Evolutionary conservation across 2,113 vertebrate genomes (phyloP).

Genomic region (Puma concolor): DNA sequence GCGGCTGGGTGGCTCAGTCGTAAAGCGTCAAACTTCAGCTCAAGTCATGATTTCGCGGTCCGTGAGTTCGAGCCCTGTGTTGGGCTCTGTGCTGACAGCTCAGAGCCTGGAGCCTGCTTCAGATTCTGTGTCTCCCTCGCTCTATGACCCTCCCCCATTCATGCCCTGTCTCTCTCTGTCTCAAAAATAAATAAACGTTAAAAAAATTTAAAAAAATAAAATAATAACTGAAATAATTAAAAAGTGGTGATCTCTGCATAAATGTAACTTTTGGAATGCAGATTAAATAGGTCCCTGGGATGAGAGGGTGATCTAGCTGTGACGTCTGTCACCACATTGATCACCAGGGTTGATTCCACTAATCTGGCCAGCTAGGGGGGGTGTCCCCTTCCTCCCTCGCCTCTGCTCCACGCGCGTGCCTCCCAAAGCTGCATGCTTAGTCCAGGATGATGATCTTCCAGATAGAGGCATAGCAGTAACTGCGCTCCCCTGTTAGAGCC

Average conservation of each 20-base stretch:
- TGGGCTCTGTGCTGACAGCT: no score
- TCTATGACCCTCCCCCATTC: no score
- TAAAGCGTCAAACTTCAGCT: no score
- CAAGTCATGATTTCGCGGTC: no score
- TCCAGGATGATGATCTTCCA: not conserved
- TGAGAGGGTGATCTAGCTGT: not conserved
- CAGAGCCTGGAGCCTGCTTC: no score
- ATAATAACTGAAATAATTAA: not conserved
- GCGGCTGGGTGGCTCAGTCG: no score
- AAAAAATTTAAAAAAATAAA: not conserved
- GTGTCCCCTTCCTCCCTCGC: not conserved
- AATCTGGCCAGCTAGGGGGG: not conserved
- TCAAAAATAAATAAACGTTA: no score
- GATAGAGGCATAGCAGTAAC: not conserved
- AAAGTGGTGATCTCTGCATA: not conserved
- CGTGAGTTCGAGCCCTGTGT: rapidly evolving
- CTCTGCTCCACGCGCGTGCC: not conserved
- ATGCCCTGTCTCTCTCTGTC: no score
- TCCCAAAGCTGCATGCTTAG: not conserved
- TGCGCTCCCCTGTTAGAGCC: not conserved
- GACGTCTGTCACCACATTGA: not conserved
- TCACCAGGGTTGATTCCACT: not conserved
- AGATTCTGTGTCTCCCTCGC: no score
- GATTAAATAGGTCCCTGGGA: not conserved
- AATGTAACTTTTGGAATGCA: not conserved